Base-by-base conservation (phyloP, 2,797 vertebrate genomes). In the Xyrichtys novacula region DNA sequence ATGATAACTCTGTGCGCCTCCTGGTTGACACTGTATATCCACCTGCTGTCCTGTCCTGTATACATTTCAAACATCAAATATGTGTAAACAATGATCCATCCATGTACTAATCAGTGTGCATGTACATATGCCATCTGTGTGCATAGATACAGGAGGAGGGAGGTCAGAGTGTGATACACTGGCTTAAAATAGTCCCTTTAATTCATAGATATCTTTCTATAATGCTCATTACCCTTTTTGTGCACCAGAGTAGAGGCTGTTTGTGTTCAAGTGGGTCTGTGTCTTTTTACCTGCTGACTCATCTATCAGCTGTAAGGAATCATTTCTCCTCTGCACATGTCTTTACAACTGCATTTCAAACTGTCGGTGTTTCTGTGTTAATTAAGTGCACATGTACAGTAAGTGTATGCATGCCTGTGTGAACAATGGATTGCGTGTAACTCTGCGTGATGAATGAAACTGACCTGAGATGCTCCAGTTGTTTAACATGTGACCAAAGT, bases 401-500 rank as follows among this genome's bases (percentile, higher is more conserved):
- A 75, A 76, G 70, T 85, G 81, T 76, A 77, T 86, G 87, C 86
- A 88, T 86, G 86, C 77, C 76, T 1, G 80, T 79, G 74, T 79
- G 85, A 77, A 65, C 65, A 79, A 83, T 32, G 62, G 74, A 59
- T 34, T 39, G 83, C 79, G 71, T 85, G 78, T 83, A 72, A 64
- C 48, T 65, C 47, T 79, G 75, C 26, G 78, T 88, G 78, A 67
- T 71, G 77, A 85, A 82, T 86, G 85, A 83, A 76, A 63, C 50
- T 52, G 72, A 80, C 85, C 36, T 49, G 67, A 71, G 76, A 85
- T 31, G 80, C 84, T 89, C 77, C 76, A 44, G 66, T 82, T 82
- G 81, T 89, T 86, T 74, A 85, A 85, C 82, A 84, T 85, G 89
- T 93, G 92, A 94, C 93, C 93, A 95, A 95, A 94, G 92, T 93